phyloP scores from a whole-genome alignment of 2,797 vertebrate genomes.

The Chelon auratus region DNA sequence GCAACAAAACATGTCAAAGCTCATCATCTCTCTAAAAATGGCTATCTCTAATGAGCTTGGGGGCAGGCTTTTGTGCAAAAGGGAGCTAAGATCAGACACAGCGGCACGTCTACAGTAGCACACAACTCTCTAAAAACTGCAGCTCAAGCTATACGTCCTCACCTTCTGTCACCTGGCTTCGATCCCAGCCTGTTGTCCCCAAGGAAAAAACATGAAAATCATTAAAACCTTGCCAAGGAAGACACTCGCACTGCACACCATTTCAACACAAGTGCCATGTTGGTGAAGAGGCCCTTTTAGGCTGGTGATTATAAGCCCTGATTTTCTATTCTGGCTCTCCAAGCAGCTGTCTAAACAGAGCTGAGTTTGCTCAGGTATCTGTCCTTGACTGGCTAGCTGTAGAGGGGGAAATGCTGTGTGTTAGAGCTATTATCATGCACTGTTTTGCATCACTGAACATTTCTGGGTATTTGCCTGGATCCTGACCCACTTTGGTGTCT shows the following conservation, averaged over 20 bases:
- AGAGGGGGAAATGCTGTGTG: conserved; percentile 42
- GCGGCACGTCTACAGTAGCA: conserved; percentile 36
- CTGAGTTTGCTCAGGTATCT: conserved; percentile 75
- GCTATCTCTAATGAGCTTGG: conserved; percentile 64
- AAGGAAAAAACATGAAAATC: conserved; percentile 51
- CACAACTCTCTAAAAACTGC: conserved; percentile 52
- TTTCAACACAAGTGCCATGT: conserved; percentile 58
- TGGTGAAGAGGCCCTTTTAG: conserved; percentile 63
- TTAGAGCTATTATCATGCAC: conserved; percentile 61
- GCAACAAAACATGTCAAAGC: conserved; percentile 59
- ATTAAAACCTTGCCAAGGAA: conserved; percentile 64
- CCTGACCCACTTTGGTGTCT: conserved; percentile 74
- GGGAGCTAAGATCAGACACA: conserved; percentile 50
- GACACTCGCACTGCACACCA: conserved; percentile 59
- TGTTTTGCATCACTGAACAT: conserved; percentile 71
- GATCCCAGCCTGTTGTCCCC: conserved; percentile 54
- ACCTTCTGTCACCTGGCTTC: conserved; percentile 61
- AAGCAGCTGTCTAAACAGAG: conserved; percentile 81
- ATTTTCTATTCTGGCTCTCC: conserved; percentile 78
- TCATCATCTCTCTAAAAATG: conserved; percentile 65
- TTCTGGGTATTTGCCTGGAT: conserved; percentile 56
- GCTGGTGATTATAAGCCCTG: conserved; percentile 69
- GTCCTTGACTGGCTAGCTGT: conserved; percentile 40
- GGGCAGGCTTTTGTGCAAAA: conserved; percentile 34
- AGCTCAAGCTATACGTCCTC: conserved; percentile 52